Evolutionary conservation across 2,888 invertebrate species (phyloP), one percentile per base, ranked within the genome.

Genomic region (Tolmerus cingulatus): DNA sequence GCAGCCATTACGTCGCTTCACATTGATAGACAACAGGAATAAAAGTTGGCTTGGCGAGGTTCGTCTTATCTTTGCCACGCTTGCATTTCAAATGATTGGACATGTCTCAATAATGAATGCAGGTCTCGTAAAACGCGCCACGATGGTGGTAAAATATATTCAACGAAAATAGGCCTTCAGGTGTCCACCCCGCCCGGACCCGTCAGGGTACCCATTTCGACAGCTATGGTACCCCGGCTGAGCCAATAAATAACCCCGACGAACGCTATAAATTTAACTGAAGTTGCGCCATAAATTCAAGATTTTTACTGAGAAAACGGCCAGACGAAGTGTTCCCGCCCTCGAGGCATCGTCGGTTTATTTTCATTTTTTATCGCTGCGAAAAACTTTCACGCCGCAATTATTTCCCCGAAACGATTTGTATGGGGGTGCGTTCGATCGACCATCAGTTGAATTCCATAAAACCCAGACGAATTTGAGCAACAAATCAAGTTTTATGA

Each of bases 121-220:
- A 66, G 27, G 66, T 66, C 66, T 66, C 66, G 66, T 66, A 66
- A 66, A 66, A 1, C 12, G 66, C 66, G 27, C 27, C 27, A 23
- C 66, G 2, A 14, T 14, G 8, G 12, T 12, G 3, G 12, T 2
- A 66, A n/a, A 66, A 66, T 76, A 34, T 79, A 46, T 79, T 46
- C 79, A 46, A 51, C 19, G 79, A 23, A 46, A 79, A 51, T 79
- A 46, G 79, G 79, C 79, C 16, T 79, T 79, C 43, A 79, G 43
- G 19, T 66, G 66, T 23, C 27, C 66, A 66, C 19, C 27, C 66
- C 55, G 55, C 55, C 19, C 66, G 8, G 9, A 27, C 23, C 66
- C 23, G 8, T 12, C 23, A 23, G 9, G 23, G 9, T 12, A 66
- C 66, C 66, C 66, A n/a, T 66, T 66, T 66, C 66, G 66, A 66